Evolutionary conservation across 2,113 vertebrate genomes (phyloP).

Genomic region (Ochotona princeps): DNA sequence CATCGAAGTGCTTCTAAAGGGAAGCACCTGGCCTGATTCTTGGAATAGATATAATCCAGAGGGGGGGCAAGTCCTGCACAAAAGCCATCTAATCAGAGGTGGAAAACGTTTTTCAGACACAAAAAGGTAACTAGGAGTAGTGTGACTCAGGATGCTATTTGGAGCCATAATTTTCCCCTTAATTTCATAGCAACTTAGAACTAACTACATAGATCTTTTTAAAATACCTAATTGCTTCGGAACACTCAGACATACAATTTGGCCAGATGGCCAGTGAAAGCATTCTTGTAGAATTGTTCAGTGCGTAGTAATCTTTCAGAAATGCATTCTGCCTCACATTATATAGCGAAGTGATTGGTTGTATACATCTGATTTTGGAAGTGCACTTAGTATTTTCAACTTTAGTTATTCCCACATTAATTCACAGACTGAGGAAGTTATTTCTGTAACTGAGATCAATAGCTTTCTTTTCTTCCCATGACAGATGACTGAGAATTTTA

Average conservation of each 20-base stretch:
- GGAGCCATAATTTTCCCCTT: conserved; percentile 60
- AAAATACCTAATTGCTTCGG: conserved; percentile 73
- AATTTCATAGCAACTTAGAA: conserved; percentile 80
- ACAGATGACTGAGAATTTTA: not conserved
- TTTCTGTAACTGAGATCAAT: conserved; percentile 37
- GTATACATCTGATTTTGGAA: not conserved
- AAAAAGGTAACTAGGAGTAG: conserved; percentile 52
- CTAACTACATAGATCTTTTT: conserved; percentile 70
- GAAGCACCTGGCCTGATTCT: conserved; percentile 19
- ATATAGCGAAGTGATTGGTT: not conserved
- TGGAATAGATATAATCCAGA: conserved; percentile 31
- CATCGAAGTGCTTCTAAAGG: not conserved
- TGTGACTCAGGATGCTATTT: conserved; percentile 70
- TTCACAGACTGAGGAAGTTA: not conserved
- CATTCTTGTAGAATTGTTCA: conserved; percentile 65
- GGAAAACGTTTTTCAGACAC: conserved; percentile 16
- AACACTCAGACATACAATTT: conserved; percentile 70
- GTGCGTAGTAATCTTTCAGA: conserved; percentile 49
- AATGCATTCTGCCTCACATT: conserved; percentile 21
- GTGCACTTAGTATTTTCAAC: not conserved
- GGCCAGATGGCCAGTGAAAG: conserved; percentile 78
- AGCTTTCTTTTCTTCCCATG: not conserved
- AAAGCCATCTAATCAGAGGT: conserved; percentile 57
- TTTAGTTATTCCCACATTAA: conserved; percentile 33
- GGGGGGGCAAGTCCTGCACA: conserved; percentile 26